phyloP scores from a whole-genome alignment of 2,797 vertebrate species.

The Erethizon dorsatum region DNA sequence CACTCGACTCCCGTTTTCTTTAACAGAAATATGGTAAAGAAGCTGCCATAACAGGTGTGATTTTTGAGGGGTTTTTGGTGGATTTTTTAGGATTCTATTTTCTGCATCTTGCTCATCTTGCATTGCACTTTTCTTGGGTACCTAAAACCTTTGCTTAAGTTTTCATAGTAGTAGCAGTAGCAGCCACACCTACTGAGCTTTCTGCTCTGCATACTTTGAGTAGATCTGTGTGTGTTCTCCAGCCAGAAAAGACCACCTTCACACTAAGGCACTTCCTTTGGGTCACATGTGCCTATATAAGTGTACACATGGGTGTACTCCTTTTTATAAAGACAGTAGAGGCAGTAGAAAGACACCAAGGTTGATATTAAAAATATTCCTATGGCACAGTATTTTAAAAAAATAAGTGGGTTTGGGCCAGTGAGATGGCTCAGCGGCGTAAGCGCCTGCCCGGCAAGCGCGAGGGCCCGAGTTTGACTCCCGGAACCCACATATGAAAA shows the following conservation, averaged over 20 bases:
- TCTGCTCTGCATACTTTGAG: background rate
- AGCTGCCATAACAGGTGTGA: background rate
- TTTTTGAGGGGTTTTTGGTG: background rate
- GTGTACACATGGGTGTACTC: rapidly evolving
- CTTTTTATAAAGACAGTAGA: background rate
- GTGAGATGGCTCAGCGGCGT: no score
- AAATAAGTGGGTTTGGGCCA: no score
- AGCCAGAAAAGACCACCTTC: background rate
- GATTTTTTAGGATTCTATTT: slow-evolving; percentile 12
- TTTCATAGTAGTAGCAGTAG: background rate
- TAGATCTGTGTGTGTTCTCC: background rate
- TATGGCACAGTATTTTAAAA: background rate
- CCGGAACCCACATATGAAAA: no score
- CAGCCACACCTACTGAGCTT: background rate
- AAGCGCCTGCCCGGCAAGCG: no score
- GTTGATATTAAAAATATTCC: background rate
- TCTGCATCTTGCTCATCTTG: background rate
- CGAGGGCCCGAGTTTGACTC: no score
- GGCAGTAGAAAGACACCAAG: background rate
- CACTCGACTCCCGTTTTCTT: background rate
- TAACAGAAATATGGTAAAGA: background rate
- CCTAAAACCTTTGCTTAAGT: background rate
- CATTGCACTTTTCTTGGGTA: background rate
- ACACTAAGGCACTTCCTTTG: background rate
- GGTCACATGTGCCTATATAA: background rate